Conservation (phyloP, 2,113 vertebrate genomes). For the Panthera uncia region DNA sequence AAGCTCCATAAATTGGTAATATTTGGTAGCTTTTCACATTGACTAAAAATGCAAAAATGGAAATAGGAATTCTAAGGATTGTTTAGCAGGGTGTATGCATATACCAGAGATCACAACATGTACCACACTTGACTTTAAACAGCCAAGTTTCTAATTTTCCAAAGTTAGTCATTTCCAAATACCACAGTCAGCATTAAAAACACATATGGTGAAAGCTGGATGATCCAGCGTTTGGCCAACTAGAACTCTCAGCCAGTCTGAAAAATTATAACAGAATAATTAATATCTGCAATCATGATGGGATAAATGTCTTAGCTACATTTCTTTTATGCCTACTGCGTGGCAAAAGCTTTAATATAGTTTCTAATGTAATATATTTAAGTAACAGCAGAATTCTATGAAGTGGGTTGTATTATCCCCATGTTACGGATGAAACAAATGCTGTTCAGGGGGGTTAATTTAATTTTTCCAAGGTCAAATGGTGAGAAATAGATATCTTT, state of each 20-base stretch:
- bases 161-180: conserved; percentile 13
- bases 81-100: not conserved
- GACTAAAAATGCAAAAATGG: not conserved
- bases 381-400: not conserved
- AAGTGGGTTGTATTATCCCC: not conserved
- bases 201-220: not conserved
- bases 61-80: conserved; percentile 31
- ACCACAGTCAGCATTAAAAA: not conserved
- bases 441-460: not conserved
- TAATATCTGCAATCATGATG: not conserved
- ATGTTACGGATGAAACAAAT: not conserved
- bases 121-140: not conserved
- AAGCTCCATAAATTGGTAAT: not conserved
- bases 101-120: not conserved
- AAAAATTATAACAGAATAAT: not conserved
- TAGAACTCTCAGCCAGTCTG: not conserved
- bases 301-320: not conserved
- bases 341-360: not conserved
- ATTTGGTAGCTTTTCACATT: not conserved
- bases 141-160: not conserved
- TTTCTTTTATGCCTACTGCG: not conserved
- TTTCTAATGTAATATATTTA: not conserved
- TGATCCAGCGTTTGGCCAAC: not conserved
- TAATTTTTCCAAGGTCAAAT: not conserved
- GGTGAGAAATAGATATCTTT: not conserved